Conservation (phyloP, 2,797 vertebrate species). For the Steatocranus sp. region DNA sequence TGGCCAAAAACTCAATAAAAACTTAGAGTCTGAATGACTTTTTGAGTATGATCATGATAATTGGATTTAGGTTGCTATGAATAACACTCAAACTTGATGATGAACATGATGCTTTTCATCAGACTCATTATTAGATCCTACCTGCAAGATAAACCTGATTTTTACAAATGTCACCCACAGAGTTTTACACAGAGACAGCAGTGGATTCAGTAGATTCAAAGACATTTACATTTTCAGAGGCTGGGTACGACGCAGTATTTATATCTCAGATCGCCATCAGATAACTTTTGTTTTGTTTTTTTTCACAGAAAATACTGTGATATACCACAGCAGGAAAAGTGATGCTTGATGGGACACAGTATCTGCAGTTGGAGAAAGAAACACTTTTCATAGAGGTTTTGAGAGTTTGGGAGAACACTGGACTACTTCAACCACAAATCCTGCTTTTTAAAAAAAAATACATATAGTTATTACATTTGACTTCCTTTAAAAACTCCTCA, state of each 20-base stretch:
- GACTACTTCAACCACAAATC: background rate
- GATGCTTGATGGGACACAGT: background rate
- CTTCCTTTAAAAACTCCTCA: background rate
- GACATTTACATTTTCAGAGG: background rate
- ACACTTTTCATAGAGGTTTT: background rate
- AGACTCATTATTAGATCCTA: background rate
- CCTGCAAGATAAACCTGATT: background rate
- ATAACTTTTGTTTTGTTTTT: background rate
- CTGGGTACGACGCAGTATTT: background rate
- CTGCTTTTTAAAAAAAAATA: fast-evolving
- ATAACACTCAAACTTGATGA: background rate
- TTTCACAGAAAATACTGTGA: background rate
- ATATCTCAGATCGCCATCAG: fast-evolving
- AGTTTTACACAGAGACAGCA: background rate
- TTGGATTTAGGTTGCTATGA: background rate
- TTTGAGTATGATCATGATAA: background rate
- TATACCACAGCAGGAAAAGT: background rate
- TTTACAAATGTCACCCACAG: background rate
- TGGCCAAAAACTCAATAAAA: background rate
- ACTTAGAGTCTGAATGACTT: background rate
- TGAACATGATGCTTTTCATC: background rate
- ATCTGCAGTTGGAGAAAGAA: background rate
- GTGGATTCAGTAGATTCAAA: background rate
- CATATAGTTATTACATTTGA: background rate
- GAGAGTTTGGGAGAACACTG: background rate